A percentile compares a stretch with the other conserved stretches of the same genome.
phyloP scores from a whole-genome alignment of 2,888 invertebrate species.

The Andrena marginata region DNA sequence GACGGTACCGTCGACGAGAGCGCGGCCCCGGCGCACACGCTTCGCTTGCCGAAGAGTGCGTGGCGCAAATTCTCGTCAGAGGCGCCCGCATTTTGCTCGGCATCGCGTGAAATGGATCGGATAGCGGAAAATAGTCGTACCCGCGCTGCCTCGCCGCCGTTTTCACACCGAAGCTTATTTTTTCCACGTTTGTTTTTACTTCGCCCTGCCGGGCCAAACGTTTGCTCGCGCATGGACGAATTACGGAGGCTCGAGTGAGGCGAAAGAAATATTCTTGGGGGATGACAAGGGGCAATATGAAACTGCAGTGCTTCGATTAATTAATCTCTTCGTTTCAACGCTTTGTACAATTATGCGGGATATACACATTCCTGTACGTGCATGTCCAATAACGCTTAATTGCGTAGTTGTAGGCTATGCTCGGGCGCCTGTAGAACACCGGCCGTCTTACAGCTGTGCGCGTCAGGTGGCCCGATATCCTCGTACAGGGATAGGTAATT shows the following conservation, averaged over 20 bases:
- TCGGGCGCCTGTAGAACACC: too few species aligned
- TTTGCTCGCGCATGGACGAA: conserved; percentile 4
- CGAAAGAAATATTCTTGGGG: not conserved
- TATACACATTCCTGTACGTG: not conserved
- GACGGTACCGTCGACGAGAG: conserved; percentile 21
- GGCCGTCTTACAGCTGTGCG: too few species aligned
- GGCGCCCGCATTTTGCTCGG: conserved; percentile 55
- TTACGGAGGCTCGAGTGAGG: not conserved
- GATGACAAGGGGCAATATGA: not conserved
- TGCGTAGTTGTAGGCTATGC: too few species aligned
- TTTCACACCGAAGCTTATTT: conserved; percentile 31
- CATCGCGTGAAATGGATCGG: conserved; percentile 67
- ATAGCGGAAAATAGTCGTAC: conserved; percentile 67
- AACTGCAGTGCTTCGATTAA: not conserved
- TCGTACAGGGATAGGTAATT: too few species aligned
- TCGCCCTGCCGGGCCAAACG: not conserved
- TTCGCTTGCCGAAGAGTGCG: conserved; percentile 43
- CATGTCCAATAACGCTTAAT: not conserved
- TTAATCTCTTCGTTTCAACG: too few species aligned
- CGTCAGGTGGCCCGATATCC: too few species aligned
- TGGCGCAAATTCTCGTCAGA: conserved; percentile 55
- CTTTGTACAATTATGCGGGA: too few species aligned
- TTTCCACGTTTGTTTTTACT: conserved; percentile 6
- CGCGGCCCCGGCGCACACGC: conserved; percentile 50
- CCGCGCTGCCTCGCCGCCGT: conserved; percentile 23